These are phyloP conservation scores for Bos javanicus DNA, from an alignment of 2,113 vertebrate species.

Conservation along the genomic window DNA sequence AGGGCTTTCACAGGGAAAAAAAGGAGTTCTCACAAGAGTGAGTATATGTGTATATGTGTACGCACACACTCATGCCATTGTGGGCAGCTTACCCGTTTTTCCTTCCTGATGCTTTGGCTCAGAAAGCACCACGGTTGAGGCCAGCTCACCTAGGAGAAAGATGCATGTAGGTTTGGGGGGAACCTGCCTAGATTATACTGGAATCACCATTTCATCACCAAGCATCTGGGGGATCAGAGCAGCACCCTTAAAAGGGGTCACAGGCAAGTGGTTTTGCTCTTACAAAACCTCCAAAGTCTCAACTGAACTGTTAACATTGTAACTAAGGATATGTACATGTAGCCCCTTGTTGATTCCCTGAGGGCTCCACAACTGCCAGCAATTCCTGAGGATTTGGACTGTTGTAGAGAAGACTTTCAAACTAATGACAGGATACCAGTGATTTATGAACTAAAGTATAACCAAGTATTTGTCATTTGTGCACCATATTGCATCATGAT, in stretches of 20 bases:
- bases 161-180: not conserved
- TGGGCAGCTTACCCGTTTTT: not conserved
- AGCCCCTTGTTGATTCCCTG: not conserved
- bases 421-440: not conserved
- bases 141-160: not conserved
- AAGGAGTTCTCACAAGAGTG: not conserved
- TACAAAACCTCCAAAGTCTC: not conserved
- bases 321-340: not conserved
- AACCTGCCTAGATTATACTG: not conserved
- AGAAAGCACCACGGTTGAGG: not conserved
- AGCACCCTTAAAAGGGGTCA: not conserved
- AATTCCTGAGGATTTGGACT: not conserved
- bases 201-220: not conserved
- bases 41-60: not conserved
- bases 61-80: accelerated
- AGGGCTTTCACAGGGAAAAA: slow-evolving; percentile 3
- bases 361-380: not conserved
- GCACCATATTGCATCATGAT: not conserved
- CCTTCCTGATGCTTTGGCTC: not conserved
- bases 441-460: not conserved
- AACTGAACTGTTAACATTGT: not conserved
- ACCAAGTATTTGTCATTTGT: not conserved
- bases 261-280: not conserved
- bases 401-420: not conserved
- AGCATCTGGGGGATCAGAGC: not conserved